A percentile compares a stretch with the other conserved stretches of the same genome.
These are phyloP conservation scores for Abrostola triplasia DNA, from an alignment of 2,888 invertebrate species.

Conservation along the genomic window DNA sequence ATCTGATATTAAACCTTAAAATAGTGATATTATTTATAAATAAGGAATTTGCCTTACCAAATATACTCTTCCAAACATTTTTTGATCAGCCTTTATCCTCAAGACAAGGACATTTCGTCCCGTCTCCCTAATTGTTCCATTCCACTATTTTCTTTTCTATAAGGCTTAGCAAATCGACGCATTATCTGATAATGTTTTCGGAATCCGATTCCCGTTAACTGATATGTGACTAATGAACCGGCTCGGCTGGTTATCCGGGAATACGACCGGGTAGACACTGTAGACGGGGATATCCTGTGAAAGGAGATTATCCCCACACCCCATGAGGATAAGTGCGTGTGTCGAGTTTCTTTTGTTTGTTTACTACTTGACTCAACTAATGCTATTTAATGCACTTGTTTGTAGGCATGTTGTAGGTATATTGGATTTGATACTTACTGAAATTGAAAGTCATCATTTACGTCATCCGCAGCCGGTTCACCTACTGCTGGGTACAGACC, in stretches of 20 bases:
- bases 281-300: slow-evolving; percentile 54
- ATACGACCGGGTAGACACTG: slow-evolving; percentile 55
- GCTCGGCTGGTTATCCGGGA: slow-evolving; percentile 61
- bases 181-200: slow-evolving; percentile 65
- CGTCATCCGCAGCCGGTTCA: too few relatives aligned
- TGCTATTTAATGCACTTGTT: slow-evolving; percentile 39
- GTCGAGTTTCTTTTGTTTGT: slow-evolving; percentile 62
- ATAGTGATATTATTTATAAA: too few relatives aligned
- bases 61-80: too few relatives aligned
- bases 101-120: neutral
- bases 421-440: too few relatives aligned
- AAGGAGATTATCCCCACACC: slow-evolving; percentile 58
- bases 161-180: slow-evolving; percentile 53
- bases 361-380: slow-evolving; percentile 52
- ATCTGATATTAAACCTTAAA: too few relatives aligned
- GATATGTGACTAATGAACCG: slow-evolving; percentile 79
- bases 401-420: neutral
- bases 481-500: too few relatives aligned
- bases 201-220: slow-evolving; percentile 71
- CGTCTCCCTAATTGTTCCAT: slow-evolving; percentile 14
- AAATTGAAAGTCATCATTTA: too few relatives aligned
- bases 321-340: slow-evolving; percentile 55
- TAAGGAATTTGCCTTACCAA: too few relatives aligned
- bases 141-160: slow-evolving; percentile 10
- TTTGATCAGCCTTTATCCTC: neutral